phyloP scores from a whole-genome alignment of 2,888 invertebrate genomes.

The Lasioglossum villosulum region DNA sequence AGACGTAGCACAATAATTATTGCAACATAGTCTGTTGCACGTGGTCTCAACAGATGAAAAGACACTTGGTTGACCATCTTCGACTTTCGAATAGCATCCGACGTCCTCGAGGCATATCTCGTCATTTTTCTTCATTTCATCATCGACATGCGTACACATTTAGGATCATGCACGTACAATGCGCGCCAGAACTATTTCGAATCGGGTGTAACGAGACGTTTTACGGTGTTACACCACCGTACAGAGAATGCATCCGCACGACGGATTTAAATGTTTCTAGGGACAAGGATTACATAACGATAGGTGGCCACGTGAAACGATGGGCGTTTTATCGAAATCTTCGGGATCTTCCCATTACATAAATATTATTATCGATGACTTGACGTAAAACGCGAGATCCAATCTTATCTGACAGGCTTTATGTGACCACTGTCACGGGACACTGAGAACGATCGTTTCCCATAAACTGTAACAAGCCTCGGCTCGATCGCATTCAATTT shows the following conservation, averaged over 20 bases:
- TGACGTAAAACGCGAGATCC: slow-evolving; percentile 11
- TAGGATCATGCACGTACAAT: neutral
- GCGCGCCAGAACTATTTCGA: slow-evolving; percentile 24
- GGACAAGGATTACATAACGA: neutral
- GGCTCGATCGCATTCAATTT: neutral
- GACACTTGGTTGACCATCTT: neutral
- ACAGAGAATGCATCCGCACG: neutral
- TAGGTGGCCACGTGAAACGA: slow-evolving; percentile 8
- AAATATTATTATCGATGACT: slow-evolving; percentile 30
- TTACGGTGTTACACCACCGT: too few relatives aligned
- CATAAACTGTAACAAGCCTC: neutral
- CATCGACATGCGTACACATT: neutral
- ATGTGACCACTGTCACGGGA: neutral
- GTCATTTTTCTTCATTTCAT: slow-evolving; percentile 6
- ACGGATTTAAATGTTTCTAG: slow-evolving; percentile 7
- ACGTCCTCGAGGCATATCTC: neutral
- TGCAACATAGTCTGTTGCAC: neutral
- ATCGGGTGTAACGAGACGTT: slow-evolving; percentile 15
- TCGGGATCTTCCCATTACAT: slow-evolving; percentile 7
- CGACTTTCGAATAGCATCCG: neutral
- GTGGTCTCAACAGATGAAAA: neutral
- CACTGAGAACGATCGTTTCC: neutral
- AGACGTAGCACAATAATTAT: neutral
- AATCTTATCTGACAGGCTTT: slow-evolving; percentile 25
- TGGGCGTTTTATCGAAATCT: neutral